Evolutionary conservation across 2,888 invertebrate species (phyloP).

Genomic region (Bursaphelenchus okinawaensis): DNA sequence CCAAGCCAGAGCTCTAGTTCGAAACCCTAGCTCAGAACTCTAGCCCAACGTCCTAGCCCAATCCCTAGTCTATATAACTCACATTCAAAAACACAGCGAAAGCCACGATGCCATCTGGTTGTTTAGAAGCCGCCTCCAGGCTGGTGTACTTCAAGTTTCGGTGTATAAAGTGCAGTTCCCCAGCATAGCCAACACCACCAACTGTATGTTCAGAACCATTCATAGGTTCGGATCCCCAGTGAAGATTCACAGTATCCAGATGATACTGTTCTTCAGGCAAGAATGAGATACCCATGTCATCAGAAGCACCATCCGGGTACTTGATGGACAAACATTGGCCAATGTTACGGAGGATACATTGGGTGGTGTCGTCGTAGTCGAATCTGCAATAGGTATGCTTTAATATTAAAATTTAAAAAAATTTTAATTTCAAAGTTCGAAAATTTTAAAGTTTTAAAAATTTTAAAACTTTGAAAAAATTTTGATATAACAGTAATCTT

Average conservation of each 20-base stretch:
- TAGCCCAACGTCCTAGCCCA: no score
- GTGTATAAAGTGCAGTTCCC: slow-evolving; percentile 56
- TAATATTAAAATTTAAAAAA: neutral
- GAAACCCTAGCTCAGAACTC: no score
- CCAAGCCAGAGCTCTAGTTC: no score
- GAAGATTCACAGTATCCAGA: slow-evolving; percentile 49
- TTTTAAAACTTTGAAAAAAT: neutral
- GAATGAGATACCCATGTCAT: slow-evolving; percentile 37
- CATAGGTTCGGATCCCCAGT: slow-evolving; percentile 57
- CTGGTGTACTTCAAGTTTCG: slow-evolving; percentile 52
- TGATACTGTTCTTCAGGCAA: slow-evolving; percentile 53
- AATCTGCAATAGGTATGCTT: slow-evolving; percentile 36
- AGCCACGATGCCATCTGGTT: slow-evolving; percentile 53
- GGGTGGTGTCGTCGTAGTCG: slow-evolving; percentile 46
- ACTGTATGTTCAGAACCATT: slow-evolving; percentile 57
- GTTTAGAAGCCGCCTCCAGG: slow-evolving; percentile 53
- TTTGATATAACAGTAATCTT: neutral
- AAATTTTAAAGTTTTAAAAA: neutral
- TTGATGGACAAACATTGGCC: slow-evolving; percentile 36
- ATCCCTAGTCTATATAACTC: slow-evolving; percentile 15
- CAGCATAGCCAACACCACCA: slow-evolving; percentile 57
- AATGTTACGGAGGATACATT: slow-evolving; percentile 43
- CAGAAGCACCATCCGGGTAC: slow-evolving; percentile 25
- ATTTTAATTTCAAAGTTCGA: no score
- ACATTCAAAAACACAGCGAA: slow-evolving; percentile 56